Evolutionary conservation across 2,113 vertebrate genomes (phyloP).

Genomic region (Bombycilla garrulus): DNA sequence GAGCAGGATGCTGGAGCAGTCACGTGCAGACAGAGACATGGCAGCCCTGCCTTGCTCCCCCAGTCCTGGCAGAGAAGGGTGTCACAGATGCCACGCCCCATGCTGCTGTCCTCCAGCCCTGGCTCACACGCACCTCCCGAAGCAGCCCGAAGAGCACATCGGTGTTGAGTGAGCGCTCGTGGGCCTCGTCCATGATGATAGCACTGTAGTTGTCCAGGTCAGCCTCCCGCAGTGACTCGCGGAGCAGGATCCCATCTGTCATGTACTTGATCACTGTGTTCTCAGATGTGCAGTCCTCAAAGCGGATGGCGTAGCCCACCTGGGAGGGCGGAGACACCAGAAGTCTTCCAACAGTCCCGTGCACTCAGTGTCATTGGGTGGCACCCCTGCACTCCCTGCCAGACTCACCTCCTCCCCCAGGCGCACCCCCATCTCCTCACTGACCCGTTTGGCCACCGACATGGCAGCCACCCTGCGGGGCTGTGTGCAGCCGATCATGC

Average conservation of each 20-base stretch:
- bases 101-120: no score
- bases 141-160: slow-evolving; percentile 97
- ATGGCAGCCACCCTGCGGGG: slow-evolving; percentile 96
- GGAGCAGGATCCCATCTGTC: slow-evolving; percentile 97
- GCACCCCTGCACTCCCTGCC: no score
- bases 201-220: slow-evolving; percentile 98
- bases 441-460: slow-evolving; percentile 98
- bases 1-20: not conserved
- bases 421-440: slow-evolving; percentile 90
- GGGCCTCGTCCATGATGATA: slow-evolving; percentile 98
- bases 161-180: slow-evolving; percentile 94
- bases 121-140: slow-evolving; percentile 80
- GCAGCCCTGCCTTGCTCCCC: not conserved
- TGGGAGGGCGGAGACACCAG: not conserved
- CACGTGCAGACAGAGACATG: not conserved
- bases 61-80: not conserved
- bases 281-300: slow-evolving; percentile 97
- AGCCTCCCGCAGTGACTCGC: slow-evolving; percentile 93
- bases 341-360: not conserved
- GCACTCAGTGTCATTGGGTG: not conserved
- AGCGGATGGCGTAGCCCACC: slow-evolving; percentile 98
- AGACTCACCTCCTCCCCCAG: slow-evolving; percentile 92
- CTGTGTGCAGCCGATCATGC: slow-evolving; percentile 97
- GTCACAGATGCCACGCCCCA: fast-evolving
- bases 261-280: slow-evolving; percentile 98